Conservation (phyloP, 2,888 invertebrate genomes). For the Melanophora roralis region DNA sequence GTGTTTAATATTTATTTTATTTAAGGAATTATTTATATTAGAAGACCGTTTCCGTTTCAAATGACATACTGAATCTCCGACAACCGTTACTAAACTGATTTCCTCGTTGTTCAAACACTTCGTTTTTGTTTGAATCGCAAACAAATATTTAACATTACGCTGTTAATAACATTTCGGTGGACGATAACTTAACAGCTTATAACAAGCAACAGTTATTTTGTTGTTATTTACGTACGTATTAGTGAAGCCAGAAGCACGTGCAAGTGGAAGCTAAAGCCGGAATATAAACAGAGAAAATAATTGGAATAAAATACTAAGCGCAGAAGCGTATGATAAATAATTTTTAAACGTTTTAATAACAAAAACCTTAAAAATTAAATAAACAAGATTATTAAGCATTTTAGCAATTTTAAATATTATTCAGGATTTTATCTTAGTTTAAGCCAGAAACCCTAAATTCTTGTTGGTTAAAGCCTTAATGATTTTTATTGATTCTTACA, state of each 20-base stretch:
- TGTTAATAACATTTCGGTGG: slow-evolving; percentile 33
- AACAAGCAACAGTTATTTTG: slow-evolving; percentile 50
- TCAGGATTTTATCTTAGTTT: too few species aligned
- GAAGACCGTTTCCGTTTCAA: slow-evolving; percentile 10
- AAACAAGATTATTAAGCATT: too few species aligned
- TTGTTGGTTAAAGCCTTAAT: too few species aligned
- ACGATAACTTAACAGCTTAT: slow-evolving; percentile 39
- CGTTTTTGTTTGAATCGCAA: slow-evolving; percentile 53
- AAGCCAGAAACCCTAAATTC: too few species aligned
- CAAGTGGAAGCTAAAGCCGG: not conserved
- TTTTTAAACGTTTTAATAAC: too few species aligned
- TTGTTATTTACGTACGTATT: not conserved
- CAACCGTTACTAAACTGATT: slow-evolving; percentile 52
- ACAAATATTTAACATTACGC: not conserved
- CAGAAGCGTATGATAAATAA: too few species aligned
- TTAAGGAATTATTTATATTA: not conserved
- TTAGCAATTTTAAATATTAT: too few species aligned
- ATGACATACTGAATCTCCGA: slow-evolving; percentile 30
- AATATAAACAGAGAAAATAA: slow-evolving; percentile 48
- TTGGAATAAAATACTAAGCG: too few species aligned
- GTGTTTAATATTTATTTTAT: slow-evolving; percentile 7
- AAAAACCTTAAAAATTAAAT: too few species aligned
- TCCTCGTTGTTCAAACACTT: slow-evolving; percentile 37
- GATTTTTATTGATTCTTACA: too few species aligned
- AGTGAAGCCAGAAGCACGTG: slow-evolving; percentile 31